Evolutionary conservation across 1,140 invertebrate genomes (phyloP).

Genomic region (Choristoneura fumiferana): DNA sequence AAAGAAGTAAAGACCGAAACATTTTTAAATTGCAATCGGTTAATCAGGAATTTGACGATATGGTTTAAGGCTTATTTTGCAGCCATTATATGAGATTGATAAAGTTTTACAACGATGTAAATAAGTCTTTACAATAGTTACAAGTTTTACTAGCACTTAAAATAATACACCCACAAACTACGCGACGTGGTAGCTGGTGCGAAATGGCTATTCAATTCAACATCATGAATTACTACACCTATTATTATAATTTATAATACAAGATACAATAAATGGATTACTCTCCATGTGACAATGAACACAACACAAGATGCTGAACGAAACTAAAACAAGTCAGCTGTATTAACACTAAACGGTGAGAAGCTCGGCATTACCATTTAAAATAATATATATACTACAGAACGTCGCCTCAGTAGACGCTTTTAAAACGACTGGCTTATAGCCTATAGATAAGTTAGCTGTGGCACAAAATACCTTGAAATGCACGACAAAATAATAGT

Average conservation of each 20-base stretch:
- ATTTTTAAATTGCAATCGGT: too few relatives aligned
- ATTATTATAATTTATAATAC: constrained; percentile 5
- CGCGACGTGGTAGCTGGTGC: not conserved
- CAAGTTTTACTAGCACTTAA: constrained; percentile 2
- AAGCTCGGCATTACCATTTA: not conserved
- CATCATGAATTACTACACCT: constrained; percentile 1
- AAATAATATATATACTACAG: not conserved
- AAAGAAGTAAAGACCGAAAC: too few relatives aligned
- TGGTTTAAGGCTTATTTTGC: too few relatives aligned
- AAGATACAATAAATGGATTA: constrained; percentile 6
- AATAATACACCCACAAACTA: not conserved
- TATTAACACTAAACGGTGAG: constrained; percentile 11
- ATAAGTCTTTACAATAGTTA: not conserved
- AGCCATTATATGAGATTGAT: not conserved
- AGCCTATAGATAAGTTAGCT: too few relatives aligned
- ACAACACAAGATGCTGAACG: not conserved
- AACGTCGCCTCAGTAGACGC: too few relatives aligned
- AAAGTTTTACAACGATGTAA: not conserved
- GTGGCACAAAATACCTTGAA: too few relatives aligned
- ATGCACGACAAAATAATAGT: too few relatives aligned
- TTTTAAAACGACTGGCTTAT: too few relatives aligned
- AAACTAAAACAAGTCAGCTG: not conserved
- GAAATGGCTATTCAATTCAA: constrained; percentile 1
- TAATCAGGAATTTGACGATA: too few relatives aligned
- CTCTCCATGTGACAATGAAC: not conserved